phyloP scores from a whole-genome alignment of 2,797 vertebrate species.

The Petrocephalus schoutedeni region DNA sequence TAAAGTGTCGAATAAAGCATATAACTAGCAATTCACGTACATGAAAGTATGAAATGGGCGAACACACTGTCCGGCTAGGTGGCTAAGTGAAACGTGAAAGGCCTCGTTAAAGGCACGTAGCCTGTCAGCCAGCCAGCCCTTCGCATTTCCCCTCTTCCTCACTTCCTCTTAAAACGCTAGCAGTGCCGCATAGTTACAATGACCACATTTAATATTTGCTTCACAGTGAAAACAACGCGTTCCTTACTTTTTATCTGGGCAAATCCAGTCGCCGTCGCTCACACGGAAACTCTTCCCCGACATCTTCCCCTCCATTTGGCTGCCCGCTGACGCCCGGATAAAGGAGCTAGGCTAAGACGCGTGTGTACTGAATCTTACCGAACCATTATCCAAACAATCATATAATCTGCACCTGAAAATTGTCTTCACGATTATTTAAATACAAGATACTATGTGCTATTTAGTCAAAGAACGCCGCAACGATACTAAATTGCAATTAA shows the following conservation, averaged over 20 bases:
- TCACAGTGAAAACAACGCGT: not conserved
- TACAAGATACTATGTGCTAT: not conserved
- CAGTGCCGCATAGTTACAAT: not conserved
- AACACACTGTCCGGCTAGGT: not conserved
- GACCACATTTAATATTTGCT: not conserved
- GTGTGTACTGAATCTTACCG: not conserved
- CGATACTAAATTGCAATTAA: not conserved
- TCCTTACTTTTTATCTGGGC: constrained; percentile 90
- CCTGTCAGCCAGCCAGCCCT: not conserved
- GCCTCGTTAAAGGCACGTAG: constrained; percentile 20
- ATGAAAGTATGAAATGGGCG: not conserved
- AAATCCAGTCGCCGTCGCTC: constrained; percentile 97
- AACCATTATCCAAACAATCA: not conserved
- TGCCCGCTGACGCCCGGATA: constrained; percentile 21
- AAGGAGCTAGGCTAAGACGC: not conserved
- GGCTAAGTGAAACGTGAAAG: not conserved
- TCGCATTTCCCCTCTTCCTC: not conserved
- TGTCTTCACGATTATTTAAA: not conserved
- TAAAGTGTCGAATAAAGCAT: not conserved
- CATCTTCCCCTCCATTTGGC: constrained; percentile 59
- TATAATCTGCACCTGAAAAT: not conserved
- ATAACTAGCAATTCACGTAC: not conserved
- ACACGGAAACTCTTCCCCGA: constrained; percentile 96
- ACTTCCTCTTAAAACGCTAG: not conserved
- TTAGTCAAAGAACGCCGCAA: not conserved